Conservation (phyloP, 2,113 vertebrate species). For the Arvicanthis niloticus region DNA sequence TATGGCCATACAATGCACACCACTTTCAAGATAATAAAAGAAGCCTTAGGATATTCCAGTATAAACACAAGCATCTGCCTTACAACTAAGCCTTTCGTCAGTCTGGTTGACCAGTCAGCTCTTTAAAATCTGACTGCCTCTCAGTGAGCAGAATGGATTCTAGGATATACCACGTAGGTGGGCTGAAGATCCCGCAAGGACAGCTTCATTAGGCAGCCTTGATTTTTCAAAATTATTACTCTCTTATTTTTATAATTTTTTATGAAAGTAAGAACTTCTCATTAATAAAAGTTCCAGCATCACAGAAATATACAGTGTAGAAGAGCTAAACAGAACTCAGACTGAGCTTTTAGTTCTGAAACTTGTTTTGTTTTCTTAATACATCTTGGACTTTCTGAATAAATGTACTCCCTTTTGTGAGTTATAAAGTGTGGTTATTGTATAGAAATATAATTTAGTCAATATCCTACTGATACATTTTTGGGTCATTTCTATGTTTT, state of each 20-base stretch:
- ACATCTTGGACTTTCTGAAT: constrained; percentile 13
- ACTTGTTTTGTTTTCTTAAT: constrained; percentile 35
- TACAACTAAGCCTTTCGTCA: constrained; percentile 5
- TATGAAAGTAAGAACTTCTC: constrained; percentile 36
- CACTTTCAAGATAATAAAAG: constrained; percentile 52
- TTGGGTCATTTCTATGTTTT: constrained; percentile 47
- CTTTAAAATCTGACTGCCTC: constrained; percentile 24
- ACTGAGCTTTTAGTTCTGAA: constrained; percentile 1
- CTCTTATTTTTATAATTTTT: constrained; percentile 44
- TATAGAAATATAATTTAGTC: constrained; percentile 17
- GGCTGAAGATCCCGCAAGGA: not conserved
- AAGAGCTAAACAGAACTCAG: constrained; percentile 39
- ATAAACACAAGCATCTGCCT: not conserved
- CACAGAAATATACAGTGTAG: not conserved
- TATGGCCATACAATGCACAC: not conserved
- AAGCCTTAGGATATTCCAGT: constrained; percentile 15
- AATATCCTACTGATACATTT: constrained; percentile 20
- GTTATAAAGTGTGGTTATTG: not conserved
- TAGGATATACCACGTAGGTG: not conserved
- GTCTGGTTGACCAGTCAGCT: not conserved
- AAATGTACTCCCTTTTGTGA: constrained; percentile 17
- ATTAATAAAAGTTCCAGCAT: constrained; percentile 58
- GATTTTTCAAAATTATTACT: not conserved
- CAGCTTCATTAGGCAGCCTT: not conserved
- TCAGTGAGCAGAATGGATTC: constrained; percentile 35